Evolutionary conservation across 1,140 invertebrate genomes (phyloP), one percentile per base, ranked within the genome.

Genomic region (Caenorhabditis remanei): DNA sequence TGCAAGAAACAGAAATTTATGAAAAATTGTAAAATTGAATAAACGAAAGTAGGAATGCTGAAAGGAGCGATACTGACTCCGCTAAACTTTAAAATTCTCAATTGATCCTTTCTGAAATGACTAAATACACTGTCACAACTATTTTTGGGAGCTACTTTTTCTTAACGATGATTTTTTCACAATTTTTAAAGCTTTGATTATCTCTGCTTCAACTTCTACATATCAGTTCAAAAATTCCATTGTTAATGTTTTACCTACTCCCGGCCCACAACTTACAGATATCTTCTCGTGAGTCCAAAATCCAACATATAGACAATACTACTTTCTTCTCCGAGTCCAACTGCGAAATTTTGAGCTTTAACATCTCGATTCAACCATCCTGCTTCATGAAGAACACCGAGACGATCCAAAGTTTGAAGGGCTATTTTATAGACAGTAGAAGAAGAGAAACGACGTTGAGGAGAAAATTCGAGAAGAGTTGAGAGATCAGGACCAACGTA

Each of bases 401-500:
- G 55, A 43, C 83, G 55, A 19, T 84, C 83, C 24, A 84, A 16
- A 58, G 83, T 84, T 65, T 84, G 83, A 58, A 63, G 41, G 2
- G 83, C 83, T 9, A 84, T 84, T 48, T 84, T 58, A 40, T 84
- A 84, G 21, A 84, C 41, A 9, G 83, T 84, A 3, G 83, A 84
- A 4, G 4, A 24, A 13, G 55, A n/a, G 21, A 84, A 84, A 21
- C 55, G 71, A 24, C 41, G 8, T 43, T 65, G 8, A 0, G 87
- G 82, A 16, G 58, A 50, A 16, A 84, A 83, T 55, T 84, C 56
- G 19, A 79, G 87, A 16, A 87, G 84, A n/a, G 21, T 87, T 16
- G 71, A 50, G 3, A 87, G 79, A 55, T 87, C 87, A 0, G 87
- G 87, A 46, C 87, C 87, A 24, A 87, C 82, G 11, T 75, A 32